Evolutionary conservation across 2,888 invertebrate genomes (phyloP).

Genomic region (Oxyscelio sp.): DNA sequence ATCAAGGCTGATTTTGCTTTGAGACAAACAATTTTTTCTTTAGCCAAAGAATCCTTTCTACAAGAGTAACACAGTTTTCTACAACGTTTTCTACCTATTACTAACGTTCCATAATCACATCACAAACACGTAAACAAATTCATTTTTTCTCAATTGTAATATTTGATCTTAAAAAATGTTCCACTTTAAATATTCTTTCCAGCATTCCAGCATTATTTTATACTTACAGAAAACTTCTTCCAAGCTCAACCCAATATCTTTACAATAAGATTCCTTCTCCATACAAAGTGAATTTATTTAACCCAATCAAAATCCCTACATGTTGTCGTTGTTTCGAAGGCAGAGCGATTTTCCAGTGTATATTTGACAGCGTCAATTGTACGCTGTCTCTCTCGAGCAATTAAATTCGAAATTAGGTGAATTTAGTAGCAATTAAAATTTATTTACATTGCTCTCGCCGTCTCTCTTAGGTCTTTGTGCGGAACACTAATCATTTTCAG

Average conservation of each 20-base stretch:
- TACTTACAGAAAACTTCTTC: background rate
- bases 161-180: background rate
- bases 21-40: too few species aligned
- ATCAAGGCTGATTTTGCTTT: too few species aligned
- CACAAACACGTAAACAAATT: background rate
- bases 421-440: background rate
- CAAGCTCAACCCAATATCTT: background rate
- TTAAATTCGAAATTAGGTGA: background rate
- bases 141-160: background rate
- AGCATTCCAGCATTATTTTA: background rate
- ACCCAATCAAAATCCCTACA: background rate
- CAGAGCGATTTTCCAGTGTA: too few species aligned
- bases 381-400: background rate
- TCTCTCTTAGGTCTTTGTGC: background rate
- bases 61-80: too few species aligned
- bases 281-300: background rate
- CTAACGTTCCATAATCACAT: background rate
- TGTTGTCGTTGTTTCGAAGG: too few species aligned
- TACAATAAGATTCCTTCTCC: background rate
- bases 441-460: background rate
- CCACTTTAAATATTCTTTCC: background rate
- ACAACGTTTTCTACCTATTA: too few species aligned
- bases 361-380: too few species aligned
- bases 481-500: conserved; percentile 19
- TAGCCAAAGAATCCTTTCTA: too few species aligned